Percentiles rank a stretch among this genome's conserved stretches.
Conservation (phyloP, 2,797 vertebrate species). For the Sebastes taczanowskii region DNA sequence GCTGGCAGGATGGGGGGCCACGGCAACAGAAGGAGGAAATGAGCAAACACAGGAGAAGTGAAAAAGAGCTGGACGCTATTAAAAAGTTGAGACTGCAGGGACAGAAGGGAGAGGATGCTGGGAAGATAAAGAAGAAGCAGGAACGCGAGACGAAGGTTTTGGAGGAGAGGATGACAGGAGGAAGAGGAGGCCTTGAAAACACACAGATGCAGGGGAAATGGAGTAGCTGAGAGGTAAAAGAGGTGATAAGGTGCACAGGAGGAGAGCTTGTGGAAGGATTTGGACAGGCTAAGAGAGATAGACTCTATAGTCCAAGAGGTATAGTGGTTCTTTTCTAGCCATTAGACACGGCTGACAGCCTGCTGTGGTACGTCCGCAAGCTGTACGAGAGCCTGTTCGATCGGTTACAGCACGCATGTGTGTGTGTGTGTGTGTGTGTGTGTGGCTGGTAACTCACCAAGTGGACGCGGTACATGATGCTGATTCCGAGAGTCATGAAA, state of each 20-base stretch:
- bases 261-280: slow-evolving; percentile 40
- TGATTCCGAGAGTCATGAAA: slow-evolving; percentile 98
- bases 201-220: slow-evolving; percentile 9
- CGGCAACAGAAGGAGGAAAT: slow-evolving; percentile 38
- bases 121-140: neutral
- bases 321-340: slow-evolving; percentile 37
- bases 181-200: slow-evolving; percentile 3
- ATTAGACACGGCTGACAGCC: slow-evolving; percentile 50
- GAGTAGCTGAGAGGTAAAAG: slow-evolving; percentile 36
- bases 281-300: slow-evolving; percentile 23
- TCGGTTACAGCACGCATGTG: neutral
- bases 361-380: slow-evolving; percentile 17
- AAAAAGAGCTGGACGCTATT: slow-evolving; percentile 37
- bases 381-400: neutral
- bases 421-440: neutral
- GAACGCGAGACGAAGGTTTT: neutral
- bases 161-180: neutral
- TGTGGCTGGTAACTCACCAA: slow-evolving; percentile 88
- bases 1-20: slow-evolving; percentile 10
- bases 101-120: neutral
- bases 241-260: slow-evolving; percentile 14
- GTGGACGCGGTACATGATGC: slow-evolving; percentile 98
- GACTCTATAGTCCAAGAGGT: slow-evolving; percentile 27
- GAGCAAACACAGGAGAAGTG: slow-evolving; percentile 25
- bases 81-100: slow-evolving; percentile 25